A percentile compares a stretch with the other conserved stretches of the same genome.
Conservation (phyloP, 2,113 vertebrate genomes). For the Guaruba guarouba region DNA sequence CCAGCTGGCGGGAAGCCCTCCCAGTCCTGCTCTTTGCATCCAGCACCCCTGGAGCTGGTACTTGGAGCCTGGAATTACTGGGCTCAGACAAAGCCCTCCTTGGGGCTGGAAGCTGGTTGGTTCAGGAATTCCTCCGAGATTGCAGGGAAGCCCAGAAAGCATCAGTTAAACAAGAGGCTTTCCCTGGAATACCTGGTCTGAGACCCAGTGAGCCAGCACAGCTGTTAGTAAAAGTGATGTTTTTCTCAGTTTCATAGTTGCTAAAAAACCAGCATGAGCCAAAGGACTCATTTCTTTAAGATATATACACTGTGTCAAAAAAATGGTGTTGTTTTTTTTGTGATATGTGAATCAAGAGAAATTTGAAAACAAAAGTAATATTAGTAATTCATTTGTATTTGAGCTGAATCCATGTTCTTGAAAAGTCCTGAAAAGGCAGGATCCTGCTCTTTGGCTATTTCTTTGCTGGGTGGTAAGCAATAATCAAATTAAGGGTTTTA, state of each 20-base stretch:
- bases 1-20: neutral
- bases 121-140: neutral
- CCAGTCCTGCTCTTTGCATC: neutral
- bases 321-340: neutral
- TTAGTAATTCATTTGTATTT: neutral
- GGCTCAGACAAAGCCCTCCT: neutral
- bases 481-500: constrained; percentile 23
- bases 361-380: neutral
- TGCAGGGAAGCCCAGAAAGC: neutral
- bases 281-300: neutral
- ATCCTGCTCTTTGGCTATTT: neutral
- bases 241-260: neutral
- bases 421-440: neutral
- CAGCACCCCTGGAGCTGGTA: neutral
- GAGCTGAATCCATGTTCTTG: neutral
- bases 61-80: neutral
- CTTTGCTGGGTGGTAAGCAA: neutral
- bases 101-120: neutral
- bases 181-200: neutral
- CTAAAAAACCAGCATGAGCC: neutral
- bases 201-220: neutral
- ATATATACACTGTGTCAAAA: neutral
- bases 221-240: neutral
- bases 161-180: neutral
- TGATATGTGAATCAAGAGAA: neutral